Conservation (phyloP, 2,888 invertebrate genomes). For the Pinctada fucata region DNA sequence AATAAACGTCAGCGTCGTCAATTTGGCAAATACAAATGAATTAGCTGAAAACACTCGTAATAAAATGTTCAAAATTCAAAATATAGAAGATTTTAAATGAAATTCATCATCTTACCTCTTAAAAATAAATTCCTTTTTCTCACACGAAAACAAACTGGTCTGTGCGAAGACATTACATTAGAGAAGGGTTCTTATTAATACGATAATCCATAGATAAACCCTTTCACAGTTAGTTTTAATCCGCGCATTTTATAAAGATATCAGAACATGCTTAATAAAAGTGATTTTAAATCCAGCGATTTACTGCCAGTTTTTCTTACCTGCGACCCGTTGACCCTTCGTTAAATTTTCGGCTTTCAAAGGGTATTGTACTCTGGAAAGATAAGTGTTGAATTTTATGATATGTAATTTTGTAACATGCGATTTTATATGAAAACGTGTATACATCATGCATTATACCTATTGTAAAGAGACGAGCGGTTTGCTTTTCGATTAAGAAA, state of each 20-base stretch:
- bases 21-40: too few species aligned
- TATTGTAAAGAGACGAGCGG: too few species aligned
- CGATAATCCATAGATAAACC: not conserved
- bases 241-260: not conserved
- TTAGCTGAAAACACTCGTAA: too few species aligned
- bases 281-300: not conserved
- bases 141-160: too few species aligned
- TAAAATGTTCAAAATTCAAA: too few species aligned
- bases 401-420: not conserved
- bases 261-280: not conserved
- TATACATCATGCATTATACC: too few species aligned
- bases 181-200: not conserved
- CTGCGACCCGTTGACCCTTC: not conserved
- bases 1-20: too few species aligned
- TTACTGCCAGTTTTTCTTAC: not conserved
- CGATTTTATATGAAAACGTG: not conserved
- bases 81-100: too few species aligned
- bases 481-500: too few species aligned
- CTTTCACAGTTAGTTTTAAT: not conserved
- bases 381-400: slow-evolving; percentile 1
- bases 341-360: not conserved
- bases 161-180: too few species aligned
- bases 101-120: too few species aligned
- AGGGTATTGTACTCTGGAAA: not conserved
- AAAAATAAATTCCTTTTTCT: too few species aligned